These are phyloP conservation scores for Drosophila gaucha DNA, from an alignment of 2,888 invertebrate genomes.

Conservation along the genomic window DNA sequence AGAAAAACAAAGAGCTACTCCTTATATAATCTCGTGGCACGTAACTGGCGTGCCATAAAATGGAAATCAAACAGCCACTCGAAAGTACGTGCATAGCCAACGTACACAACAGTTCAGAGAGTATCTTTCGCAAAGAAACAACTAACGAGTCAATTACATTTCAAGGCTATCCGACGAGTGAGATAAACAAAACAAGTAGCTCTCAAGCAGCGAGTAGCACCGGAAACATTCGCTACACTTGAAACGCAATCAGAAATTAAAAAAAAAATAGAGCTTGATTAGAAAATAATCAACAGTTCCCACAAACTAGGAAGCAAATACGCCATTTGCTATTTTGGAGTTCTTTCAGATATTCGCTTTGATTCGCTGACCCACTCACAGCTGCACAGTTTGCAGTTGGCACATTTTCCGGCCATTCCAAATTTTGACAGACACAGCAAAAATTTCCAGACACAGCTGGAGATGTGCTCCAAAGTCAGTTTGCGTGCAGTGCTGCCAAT, in stretches of 20 bases:
- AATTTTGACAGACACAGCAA: slow-evolving; percentile 22
- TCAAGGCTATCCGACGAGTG: slow-evolving; percentile 24
- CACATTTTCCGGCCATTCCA: slow-evolving; percentile 21
- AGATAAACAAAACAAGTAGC: slow-evolving; percentile 23
- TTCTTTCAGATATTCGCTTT: not conserved
- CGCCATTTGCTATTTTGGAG: slow-evolving; percentile 2
- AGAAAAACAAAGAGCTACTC: slow-evolving; percentile 3
- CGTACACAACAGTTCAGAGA: slow-evolving; percentile 11
- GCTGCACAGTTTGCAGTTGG: slow-evolving; percentile 11
- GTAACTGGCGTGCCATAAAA: slow-evolving; percentile 40
- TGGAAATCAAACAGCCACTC: slow-evolving; percentile 25
- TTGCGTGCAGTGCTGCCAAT: slow-evolving; percentile 11
- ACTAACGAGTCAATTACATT: slow-evolving; percentile 25
- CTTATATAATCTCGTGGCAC: slow-evolving; percentile 34
- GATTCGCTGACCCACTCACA: slow-evolving; percentile 43
- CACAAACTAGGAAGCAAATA: slow-evolving; percentile 2
- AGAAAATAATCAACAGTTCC: slow-evolving; percentile 15
- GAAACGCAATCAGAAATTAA: not conserved
- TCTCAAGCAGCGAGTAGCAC: slow-evolving; percentile 3
- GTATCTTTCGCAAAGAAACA: slow-evolving; percentile 23
- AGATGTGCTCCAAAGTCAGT: slow-evolving; percentile 3
- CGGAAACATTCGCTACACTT: slow-evolving; percentile 25
- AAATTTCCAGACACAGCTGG: slow-evolving; percentile 13
- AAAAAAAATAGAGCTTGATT: slow-evolving; percentile 5
- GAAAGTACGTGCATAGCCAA: slow-evolving; percentile 26